phyloP scores from a whole-genome alignment of 2,113 vertebrate genomes.

The Grallaria varia region DNA sequence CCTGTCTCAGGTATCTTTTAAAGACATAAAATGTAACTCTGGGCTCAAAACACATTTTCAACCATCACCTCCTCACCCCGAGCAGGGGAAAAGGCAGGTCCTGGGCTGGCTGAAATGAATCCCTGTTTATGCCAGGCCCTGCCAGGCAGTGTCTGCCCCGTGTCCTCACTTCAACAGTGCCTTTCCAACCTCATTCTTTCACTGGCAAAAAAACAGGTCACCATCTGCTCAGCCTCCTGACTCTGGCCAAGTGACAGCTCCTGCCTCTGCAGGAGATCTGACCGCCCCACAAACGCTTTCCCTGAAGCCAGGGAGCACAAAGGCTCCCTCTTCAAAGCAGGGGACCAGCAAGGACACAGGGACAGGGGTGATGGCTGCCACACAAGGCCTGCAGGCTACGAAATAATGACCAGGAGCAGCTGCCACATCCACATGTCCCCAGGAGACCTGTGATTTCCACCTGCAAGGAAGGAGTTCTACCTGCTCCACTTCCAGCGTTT shows the following conservation, averaged over 20 bases:
- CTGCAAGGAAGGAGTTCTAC: neutral
- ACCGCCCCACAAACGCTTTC: neutral
- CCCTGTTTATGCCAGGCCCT: neutral
- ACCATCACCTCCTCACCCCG: neutral
- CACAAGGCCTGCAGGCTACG: neutral
- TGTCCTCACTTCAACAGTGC: neutral
- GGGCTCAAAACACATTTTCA: neutral
- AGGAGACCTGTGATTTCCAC: neutral
- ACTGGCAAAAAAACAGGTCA: conserved; percentile 29
- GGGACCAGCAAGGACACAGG: neutral
- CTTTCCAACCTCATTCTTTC: neutral
- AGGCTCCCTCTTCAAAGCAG: neutral
- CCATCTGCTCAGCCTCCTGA: conserved; percentile 42
- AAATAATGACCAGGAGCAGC: neutral
- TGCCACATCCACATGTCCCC: neutral
- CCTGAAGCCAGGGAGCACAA: neutral
- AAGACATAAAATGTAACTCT: neutral
- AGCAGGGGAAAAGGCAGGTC: neutral
- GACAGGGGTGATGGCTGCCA: neutral
- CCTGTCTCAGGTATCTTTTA: neutral
- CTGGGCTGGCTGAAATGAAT: accelerated
- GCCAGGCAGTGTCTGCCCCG: neutral
- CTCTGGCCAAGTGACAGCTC: neutral
- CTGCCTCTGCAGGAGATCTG: neutral
- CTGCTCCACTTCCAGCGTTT: neutral